phyloP scores from a whole-genome alignment of 1,140 invertebrate genomes.

The Rhagoletis zephyria region DNA sequence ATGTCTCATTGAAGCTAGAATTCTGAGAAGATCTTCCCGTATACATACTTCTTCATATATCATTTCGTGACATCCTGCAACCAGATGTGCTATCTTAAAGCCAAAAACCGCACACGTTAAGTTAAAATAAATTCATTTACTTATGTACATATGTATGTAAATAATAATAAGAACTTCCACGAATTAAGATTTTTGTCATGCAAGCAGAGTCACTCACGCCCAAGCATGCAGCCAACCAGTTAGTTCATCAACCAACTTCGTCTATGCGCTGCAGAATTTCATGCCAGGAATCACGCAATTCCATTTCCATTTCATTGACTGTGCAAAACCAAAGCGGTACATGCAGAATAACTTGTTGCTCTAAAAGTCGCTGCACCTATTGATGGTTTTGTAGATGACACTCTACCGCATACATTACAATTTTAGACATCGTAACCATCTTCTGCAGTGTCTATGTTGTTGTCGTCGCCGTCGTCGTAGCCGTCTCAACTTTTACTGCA shows the following conservation, averaged over 20 bases:
- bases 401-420: not conserved
- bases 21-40: not conserved
- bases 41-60: not conserved
- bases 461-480: not conserved
- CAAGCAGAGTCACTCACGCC: not conserved
- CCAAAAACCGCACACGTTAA: not conserved
- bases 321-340: not conserved
- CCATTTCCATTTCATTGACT: slow-evolving; percentile 39
- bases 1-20: no score
- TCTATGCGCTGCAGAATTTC: not conserved
- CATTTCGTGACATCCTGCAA: not conserved
- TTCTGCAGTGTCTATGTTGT: not conserved
- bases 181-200: slow-evolving; percentile 44
- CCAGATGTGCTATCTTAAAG: not conserved
- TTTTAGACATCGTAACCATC: not conserved
- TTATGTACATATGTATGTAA: not conserved
- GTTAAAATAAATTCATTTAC: not conserved
- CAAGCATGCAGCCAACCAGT: not conserved
- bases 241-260: not conserved
- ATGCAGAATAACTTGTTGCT: slow-evolving; percentile 17
- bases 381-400: not conserved
- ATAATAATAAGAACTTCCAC: not conserved
- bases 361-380: slow-evolving; percentile 6
- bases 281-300: slow-evolving; percentile 7
- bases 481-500: slow-evolving; percentile 14